Conservation (phyloP, 2,888 invertebrate species). For the Hypomecis punctinalis region DNA sequence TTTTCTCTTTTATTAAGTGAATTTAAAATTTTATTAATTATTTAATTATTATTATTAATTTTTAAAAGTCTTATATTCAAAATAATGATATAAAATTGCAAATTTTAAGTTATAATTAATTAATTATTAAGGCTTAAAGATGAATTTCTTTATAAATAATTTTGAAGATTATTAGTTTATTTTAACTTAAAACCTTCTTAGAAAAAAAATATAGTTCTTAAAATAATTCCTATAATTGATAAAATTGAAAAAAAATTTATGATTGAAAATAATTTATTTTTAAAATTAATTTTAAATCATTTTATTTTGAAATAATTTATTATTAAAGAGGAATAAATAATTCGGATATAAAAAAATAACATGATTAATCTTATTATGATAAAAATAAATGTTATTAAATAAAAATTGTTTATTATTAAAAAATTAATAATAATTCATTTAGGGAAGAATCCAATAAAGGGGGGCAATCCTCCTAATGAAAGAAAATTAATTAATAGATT, state of each 20-base stretch:
- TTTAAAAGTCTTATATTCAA: constrained; percentile 76
- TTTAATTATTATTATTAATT: too few species aligned
- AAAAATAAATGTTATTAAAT: constrained; percentile 74
- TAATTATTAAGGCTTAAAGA: constrained; percentile 85
- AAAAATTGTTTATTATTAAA: constrained; percentile 73
- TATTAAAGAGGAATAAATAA: constrained; percentile 77
- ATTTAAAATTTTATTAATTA: too few species aligned
- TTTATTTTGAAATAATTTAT: constrained; percentile 78
- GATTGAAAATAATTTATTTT: constrained; percentile 61
- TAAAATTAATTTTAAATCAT: constrained; percentile 70
- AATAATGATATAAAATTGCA: constrained; percentile 86
- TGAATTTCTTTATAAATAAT: constrained; percentile 82
- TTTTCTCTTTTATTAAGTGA: constrained; percentile 78
- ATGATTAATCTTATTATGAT: constrained; percentile 82
- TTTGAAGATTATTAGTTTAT: constrained; percentile 87
- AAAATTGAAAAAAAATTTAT: constrained; percentile 61
- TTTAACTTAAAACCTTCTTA: constrained; percentile 85
- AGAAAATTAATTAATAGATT: constrained; percentile 81
- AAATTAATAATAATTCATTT: constrained; percentile 86
- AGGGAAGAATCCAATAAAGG: constrained; percentile 86
- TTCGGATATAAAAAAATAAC: constrained; percentile 84
- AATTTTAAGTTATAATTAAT: constrained; percentile 77
- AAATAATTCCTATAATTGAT: constrained; percentile 62
- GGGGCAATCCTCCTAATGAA: constrained; percentile 85
- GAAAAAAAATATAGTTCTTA: constrained; percentile 67